Evolutionary conservation across 2,888 invertebrate species (phyloP), one percentile per base, ranked within the genome.

Genomic region (Noctua pronuba): DNA sequence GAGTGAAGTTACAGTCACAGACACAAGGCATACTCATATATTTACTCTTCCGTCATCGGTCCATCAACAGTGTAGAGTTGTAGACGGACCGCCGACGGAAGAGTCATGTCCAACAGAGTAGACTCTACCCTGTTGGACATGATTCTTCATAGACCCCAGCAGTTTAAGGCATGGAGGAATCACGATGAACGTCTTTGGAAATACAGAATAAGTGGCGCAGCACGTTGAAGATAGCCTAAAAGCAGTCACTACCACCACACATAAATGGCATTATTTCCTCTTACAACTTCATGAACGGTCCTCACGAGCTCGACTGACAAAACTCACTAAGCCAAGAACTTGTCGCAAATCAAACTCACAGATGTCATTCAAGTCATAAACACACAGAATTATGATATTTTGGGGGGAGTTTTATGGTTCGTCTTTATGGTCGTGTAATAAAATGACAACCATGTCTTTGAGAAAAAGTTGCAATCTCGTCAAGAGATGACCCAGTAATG

Each of bases 401-500:
- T 86, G 86, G 90, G 91, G 71, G 79, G 82, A 84, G 80, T 91
- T 93, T 93, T 92, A 93, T 90, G 80, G 86, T 79, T 86, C 85
- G 85, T 85, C 88, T 92, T 92, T 92, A 92, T 88, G 88, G 77
- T 77, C 78, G 73, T 71, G 89, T 92, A 90, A 92, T 92, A 92
- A 93, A 92, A 92, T 89, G 86, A 88, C 83, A 87, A 81, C 80
- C 87, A 82, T 74, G 80, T 86, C 75, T 75, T 84, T 38, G 80
- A 88, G 89, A 89, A 90, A 90, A 92, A 91, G 88, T 90, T 91
- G 89, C 90, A 91, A 92, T 91, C 88, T 88, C 86, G 86, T 75
- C 81, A 79, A 80, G 84, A 88, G 86, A 88, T 90, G 89, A 89
- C 88, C 88, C 87, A 84, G 88, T 91, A 86, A 91, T 86, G 73